phyloP scores from a whole-genome alignment of 2,113 vertebrate species.

The Polyodon spathula region DNA sequence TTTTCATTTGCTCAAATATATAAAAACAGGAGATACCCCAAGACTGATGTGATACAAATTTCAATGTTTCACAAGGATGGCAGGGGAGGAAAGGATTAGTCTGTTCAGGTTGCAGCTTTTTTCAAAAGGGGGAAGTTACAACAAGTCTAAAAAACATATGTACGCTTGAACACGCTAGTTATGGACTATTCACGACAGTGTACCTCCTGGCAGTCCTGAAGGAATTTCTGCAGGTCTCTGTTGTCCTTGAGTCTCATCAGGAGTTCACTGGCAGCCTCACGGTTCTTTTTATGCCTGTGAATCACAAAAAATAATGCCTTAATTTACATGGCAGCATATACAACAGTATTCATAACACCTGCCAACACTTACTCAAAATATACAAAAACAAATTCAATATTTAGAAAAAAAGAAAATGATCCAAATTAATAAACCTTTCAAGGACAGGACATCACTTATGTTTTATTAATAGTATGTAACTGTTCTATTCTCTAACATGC shows the following conservation, averaged over 20 bases:
- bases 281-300: constrained; percentile 85
- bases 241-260: constrained; percentile 89
- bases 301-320: background rate
- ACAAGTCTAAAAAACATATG: background rate
- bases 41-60: background rate
- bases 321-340: no score
- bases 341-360: no score
- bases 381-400: no score
- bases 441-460: no score
- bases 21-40: background rate
- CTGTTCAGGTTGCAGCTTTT: background rate
- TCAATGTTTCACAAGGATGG: background rate
- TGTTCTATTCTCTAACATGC: no score
- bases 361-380: no score
- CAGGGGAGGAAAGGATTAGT: background rate
- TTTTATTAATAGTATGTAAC: no score
- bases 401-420: no score
- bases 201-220: constrained; percentile 97
- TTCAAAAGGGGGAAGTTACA: background rate
- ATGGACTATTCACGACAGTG: background rate
- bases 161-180: background rate
- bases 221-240: constrained; percentile 90
- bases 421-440: no score
- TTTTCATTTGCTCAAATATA: no score
- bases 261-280: constrained; percentile 83